These are phyloP conservation scores for Apamea anceps DNA, from an alignment of 2,888 invertebrate genomes.

Conservation along the genomic window DNA sequence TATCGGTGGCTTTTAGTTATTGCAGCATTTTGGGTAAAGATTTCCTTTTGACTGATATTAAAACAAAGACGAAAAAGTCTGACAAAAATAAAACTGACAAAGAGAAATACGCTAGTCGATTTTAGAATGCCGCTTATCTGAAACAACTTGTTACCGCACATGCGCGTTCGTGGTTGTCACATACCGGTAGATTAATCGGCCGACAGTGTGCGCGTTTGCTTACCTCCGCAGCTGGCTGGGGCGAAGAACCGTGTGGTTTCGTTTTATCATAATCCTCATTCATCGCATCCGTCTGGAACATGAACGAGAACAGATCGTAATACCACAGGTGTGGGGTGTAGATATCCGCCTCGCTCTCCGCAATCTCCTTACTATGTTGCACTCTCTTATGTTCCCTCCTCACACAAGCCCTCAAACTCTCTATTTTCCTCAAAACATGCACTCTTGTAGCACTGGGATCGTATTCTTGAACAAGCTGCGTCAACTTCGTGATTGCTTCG, in stretches of 20 bases:
- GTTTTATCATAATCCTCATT: conserved; percentile 33
- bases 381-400: conserved; percentile 82
- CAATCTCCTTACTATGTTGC: conserved; percentile 74
- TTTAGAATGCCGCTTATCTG: not conserved
- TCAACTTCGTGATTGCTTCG: conserved; percentile 81
- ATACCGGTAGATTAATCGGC: conserved; percentile 10
- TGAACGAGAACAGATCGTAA: conserved; percentile 80
- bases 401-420: conserved; percentile 85
- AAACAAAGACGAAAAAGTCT: not conserved
- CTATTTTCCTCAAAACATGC: conserved; percentile 85
- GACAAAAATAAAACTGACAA: not conserved
- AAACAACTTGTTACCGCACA: conserved; percentile 12
- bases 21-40: not conserved
- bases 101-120: not conserved
- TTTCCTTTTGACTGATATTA: not conserved
- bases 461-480: conserved; percentile 80
- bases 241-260: conserved; percentile 30
- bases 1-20: not conserved
- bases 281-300: conserved; percentile 74
- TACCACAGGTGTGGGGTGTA: conserved; percentile 84
- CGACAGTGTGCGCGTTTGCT: conserved; percentile 29
- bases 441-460: conserved; percentile 83
- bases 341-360: conserved; percentile 74
- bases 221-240: conserved; percentile 54
- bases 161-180: conserved; percentile 1